Conservation (phyloP, 2,888 invertebrate genomes). For the Pristionchus fissidentatus region DNA sequence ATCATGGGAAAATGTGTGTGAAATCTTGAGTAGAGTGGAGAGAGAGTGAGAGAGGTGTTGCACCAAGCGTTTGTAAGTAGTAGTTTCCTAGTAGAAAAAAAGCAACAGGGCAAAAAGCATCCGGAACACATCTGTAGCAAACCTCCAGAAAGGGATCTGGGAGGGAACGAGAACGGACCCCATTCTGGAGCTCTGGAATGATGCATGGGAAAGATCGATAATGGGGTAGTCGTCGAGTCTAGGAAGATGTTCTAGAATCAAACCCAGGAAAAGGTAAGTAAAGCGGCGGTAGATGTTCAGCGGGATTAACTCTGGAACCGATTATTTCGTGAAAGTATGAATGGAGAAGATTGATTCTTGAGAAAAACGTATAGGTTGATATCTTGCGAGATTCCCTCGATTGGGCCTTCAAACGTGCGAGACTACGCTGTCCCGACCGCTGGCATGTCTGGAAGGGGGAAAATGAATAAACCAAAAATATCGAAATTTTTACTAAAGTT, state of each 20-base stretch:
- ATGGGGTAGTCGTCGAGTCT: not conserved
- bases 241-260: not conserved
- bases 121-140: no score
- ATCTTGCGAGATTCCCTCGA: not conserved
- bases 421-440: slow-evolving; percentile 20
- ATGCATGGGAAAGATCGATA: slow-evolving; percentile 39
- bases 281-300: not conserved
- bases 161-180: no score
- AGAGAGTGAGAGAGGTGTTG: slow-evolving; percentile 23
- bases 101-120: slow-evolving; percentile 39
- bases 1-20: no score
- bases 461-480: no score
- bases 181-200: no score
- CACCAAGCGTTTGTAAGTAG: slow-evolving; percentile 30
- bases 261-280: not conserved
- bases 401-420: not conserved
- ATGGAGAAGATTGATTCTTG: slow-evolving; percentile 31
- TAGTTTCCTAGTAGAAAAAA: slow-evolving; percentile 1
- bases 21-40: slow-evolving; percentile 34
- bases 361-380: not conserved
- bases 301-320: not conserved
- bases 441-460: not conserved
- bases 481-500: no score
- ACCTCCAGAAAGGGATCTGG: no score
- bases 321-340: no score